Evolutionary conservation across 2,797 vertebrate species (phyloP).

Genomic region (Todus mexicanus): DNA sequence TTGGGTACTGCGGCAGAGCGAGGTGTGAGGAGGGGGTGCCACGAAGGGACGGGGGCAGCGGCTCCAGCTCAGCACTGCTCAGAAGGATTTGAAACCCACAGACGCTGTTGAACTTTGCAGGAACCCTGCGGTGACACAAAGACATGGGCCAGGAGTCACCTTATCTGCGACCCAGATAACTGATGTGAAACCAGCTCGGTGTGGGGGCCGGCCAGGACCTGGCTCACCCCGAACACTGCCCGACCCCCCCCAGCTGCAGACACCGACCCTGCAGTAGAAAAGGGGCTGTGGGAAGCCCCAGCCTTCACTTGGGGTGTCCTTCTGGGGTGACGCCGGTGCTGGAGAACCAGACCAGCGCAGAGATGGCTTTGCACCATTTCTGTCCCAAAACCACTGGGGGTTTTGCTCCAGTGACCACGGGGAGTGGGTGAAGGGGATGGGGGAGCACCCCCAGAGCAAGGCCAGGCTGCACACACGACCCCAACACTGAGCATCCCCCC

Average conservation of each 20-base stretch:
- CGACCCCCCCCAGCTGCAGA: background rate
- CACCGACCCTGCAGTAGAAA: accelerated
- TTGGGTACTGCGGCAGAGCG: accelerated
- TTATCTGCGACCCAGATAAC: background rate
- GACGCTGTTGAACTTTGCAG: background rate
- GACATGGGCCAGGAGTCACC: background rate
- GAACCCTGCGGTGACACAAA: background rate
- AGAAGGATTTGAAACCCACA: background rate
- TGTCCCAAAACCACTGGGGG: background rate
- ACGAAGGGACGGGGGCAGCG: accelerated
- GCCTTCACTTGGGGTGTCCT: accelerated
- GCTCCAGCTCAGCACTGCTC: accelerated
- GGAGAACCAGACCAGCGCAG: accelerated
- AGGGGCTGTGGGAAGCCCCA: background rate
- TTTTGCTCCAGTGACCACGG: background rate
- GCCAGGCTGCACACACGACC: background rate
- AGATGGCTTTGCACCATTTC: background rate
- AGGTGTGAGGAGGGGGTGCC: background rate
- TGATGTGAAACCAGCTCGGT: background rate
- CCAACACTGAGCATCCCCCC: background rate
- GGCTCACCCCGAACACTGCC: background rate
- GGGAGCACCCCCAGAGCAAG: background rate
- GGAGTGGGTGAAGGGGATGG: background rate
- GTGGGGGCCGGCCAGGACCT: background rate
- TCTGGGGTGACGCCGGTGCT: accelerated